These are phyloP conservation scores for Synergus gifuensis DNA, from an alignment of 2,888 invertebrate species.

Conservation along the genomic window DNA sequence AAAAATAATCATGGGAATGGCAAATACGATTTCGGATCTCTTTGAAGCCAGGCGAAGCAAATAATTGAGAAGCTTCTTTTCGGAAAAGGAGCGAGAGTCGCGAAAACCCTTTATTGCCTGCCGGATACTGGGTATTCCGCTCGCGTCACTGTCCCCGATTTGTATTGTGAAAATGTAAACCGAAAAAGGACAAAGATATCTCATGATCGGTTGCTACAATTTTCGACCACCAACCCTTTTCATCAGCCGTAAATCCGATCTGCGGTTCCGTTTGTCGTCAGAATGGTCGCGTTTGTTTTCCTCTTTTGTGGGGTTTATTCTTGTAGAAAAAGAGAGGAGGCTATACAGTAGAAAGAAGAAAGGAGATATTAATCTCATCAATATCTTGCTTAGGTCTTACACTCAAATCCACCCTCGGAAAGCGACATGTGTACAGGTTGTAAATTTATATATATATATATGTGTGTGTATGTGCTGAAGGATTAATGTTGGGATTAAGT, in stretches of 20 bases:
- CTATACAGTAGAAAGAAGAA: background rate
- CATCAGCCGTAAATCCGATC: slow-evolving; percentile 40
- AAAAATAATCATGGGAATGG: slow-evolving; percentile 74
- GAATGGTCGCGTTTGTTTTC: slow-evolving; percentile 36
- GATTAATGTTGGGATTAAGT: background rate
- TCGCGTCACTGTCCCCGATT: slow-evolving; percentile 62
- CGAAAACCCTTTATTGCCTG: slow-evolving; percentile 54
- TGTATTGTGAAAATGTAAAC: slow-evolving; percentile 61
- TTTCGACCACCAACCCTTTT: slow-evolving; percentile 55
- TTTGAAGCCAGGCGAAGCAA: slow-evolving; percentile 63
- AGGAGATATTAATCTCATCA: slow-evolving; percentile 38
- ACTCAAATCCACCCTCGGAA: slow-evolving; percentile 19
- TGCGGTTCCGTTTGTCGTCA: slow-evolving; percentile 43
- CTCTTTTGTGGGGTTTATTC: slow-evolving; percentile 39
- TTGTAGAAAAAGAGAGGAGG: background rate
- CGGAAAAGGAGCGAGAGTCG: slow-evolving; percentile 49
- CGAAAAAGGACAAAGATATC: slow-evolving; percentile 55
- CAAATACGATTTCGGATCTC: slow-evolving; percentile 71
- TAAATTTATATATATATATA: too few species aligned
- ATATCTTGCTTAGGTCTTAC: slow-evolving; percentile 19
- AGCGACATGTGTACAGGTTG: background rate
- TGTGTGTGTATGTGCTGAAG: background rate
- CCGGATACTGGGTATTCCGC: slow-evolving; percentile 49
- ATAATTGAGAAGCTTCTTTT: slow-evolving; percentile 59
- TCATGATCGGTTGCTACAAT: slow-evolving; percentile 51